Conservation (phyloP, 2,888 invertebrate species). For the Coenonympha arcania region DNA sequence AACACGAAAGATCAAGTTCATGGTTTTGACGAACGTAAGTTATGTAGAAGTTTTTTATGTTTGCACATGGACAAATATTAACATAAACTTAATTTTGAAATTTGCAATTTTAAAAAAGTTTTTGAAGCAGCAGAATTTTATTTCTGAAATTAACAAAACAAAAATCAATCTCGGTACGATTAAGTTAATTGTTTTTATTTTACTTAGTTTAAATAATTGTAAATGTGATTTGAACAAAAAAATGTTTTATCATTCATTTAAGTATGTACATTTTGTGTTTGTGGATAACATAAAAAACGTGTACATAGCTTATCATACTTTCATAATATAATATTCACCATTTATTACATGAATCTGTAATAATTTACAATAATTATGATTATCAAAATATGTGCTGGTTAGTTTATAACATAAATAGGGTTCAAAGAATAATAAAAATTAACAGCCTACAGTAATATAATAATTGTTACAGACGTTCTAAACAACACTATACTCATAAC, state of each 20-base stretch:
- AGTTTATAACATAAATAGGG: conserved; percentile 57
- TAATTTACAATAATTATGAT: conserved; percentile 11
- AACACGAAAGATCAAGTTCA: conserved; percentile 18
- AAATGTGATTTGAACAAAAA: too few relatives aligned
- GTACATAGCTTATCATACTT: background rate
- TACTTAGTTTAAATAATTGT: too few relatives aligned
- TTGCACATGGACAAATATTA: background rate
- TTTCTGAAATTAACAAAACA: too few relatives aligned
- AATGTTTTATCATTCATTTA: too few relatives aligned
- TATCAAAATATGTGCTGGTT: conserved; percentile 41
- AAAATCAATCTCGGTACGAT: too few relatives aligned
- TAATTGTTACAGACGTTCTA: conserved; percentile 46
- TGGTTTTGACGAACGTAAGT: background rate
- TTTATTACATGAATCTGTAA: conserved; percentile 4
- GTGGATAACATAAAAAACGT: too few relatives aligned
- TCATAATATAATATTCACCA: background rate
- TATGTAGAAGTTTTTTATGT: background rate
- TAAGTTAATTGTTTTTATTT: too few relatives aligned
- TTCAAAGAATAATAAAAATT: conserved; percentile 45
- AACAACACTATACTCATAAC: conserved; percentile 25
- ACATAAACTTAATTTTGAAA: too few relatives aligned
- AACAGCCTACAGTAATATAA: too few relatives aligned
- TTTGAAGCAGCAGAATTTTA: too few relatives aligned
- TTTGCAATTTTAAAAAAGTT: too few relatives aligned
- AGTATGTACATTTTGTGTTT: too few relatives aligned